Percentiles rank a stretch among this genome's conserved stretches.
Conservation (phyloP, 2,797 vertebrate species). For the Sternotherus odoratus region DNA sequence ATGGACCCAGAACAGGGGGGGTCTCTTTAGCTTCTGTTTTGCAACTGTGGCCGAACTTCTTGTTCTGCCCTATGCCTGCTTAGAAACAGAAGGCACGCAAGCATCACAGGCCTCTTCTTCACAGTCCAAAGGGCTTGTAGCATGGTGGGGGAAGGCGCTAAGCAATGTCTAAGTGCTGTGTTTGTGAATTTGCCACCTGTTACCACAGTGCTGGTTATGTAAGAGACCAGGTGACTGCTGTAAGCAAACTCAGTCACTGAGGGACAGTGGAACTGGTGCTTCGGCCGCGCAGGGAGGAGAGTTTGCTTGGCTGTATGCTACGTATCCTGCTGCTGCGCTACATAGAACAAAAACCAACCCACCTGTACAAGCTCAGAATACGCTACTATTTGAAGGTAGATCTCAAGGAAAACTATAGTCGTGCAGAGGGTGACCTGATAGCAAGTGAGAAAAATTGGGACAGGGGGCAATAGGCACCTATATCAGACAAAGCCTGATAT, state of each 20-base stretch:
- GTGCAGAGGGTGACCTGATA: background rate
- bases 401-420: background rate
- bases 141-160: background rate
- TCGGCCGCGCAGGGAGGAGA: background rate
- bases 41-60: background rate
- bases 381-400: background rate
- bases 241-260: conserved; percentile 9
- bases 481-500: background rate
- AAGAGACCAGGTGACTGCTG: background rate
- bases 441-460: background rate
- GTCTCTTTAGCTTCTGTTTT: background rate
- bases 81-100: background rate
- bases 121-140: background rate
- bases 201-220: background rate
- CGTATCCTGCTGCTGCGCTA: background rate
- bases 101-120: background rate
- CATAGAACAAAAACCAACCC: background rate
- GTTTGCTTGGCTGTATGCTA: background rate
- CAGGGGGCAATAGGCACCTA: background rate
- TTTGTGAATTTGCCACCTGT: conserved; percentile 53
- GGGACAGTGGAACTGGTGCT: background rate
- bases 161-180: conserved; percentile 50
- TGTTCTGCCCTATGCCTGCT: background rate
- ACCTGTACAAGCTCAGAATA: background rate
- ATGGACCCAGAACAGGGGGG: background rate